phyloP scores from a whole-genome alignment of 2,797 vertebrate genomes.

The Lemur catta region DNA sequence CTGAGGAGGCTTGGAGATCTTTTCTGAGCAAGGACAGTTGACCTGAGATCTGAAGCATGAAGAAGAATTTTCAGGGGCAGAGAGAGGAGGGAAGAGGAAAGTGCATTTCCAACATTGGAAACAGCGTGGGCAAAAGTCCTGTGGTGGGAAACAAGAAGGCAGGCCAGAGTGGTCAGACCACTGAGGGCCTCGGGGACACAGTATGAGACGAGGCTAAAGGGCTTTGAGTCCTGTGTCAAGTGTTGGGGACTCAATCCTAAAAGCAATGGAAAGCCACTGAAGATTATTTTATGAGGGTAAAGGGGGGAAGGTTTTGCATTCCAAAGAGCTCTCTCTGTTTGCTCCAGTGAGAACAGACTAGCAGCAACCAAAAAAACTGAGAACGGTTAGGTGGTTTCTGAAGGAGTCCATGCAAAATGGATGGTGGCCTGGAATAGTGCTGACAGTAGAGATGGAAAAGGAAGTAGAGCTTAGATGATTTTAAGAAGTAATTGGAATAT shows the following conservation, averaged over 20 bases:
- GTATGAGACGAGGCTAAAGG: not conserved
- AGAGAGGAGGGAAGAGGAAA: not conserved
- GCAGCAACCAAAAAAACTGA: not conserved
- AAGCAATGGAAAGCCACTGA: not conserved
- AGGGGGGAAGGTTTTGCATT: not conserved
- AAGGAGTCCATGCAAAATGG: not conserved
- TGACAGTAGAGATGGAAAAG: not conserved
- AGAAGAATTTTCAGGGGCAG: not conserved
- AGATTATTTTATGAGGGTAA: not conserved
- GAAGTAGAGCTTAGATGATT: not conserved
- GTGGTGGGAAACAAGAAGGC: not conserved
- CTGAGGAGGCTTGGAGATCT: not conserved
- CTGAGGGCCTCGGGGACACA: fast-evolving
- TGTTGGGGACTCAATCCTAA: not conserved
- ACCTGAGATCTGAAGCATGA: not conserved
- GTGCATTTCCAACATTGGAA: not conserved
- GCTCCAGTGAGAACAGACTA: not conserved
- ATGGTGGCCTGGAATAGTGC: not conserved
- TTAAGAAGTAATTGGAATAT: not conserved
- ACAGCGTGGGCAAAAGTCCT: not conserved
- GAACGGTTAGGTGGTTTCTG: not conserved
- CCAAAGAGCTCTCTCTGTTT: not conserved
- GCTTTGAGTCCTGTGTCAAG: not conserved
- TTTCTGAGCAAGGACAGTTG: not conserved
- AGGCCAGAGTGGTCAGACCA: no score